Percentiles rank a stretch among this genome's conserved stretches.
Evolutionary conservation across 2,113 vertebrate genomes (phyloP).

Genomic region (Podarcis cretensis): DNA sequence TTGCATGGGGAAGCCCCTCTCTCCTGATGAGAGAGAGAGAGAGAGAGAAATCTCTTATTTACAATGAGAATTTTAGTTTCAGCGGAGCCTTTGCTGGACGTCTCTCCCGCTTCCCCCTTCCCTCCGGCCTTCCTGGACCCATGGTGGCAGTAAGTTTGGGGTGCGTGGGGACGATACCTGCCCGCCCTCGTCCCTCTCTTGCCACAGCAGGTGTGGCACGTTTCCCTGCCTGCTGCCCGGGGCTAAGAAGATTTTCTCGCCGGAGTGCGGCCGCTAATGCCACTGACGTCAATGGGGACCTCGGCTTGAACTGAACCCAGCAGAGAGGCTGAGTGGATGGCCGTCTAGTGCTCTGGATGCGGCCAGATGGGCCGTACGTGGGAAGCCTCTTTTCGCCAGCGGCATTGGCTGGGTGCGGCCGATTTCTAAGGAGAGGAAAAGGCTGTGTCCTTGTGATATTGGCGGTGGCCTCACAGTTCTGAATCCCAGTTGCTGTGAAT

Average conservation of each 20-base stretch:
- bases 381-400: not conserved
- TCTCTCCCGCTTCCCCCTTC: not conserved
- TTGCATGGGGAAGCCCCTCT: no score
- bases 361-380: not conserved
- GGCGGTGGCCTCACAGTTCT: no score
- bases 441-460: not conserved
- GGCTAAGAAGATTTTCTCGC: not conserved
- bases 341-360: not conserved
- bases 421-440: not conserved
- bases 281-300: not conserved
- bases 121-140: not conserved
- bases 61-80: no score
- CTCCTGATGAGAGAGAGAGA: no score
- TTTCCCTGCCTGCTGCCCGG: not conserved
- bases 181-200: no score
- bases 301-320: not conserved
- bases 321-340: not conserved
- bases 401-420: not conserved
- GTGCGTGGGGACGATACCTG: accelerated
- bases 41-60: not conserved
- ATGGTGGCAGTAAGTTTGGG: not conserved
- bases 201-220: not conserved
- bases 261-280: not conserved
- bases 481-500: no score
- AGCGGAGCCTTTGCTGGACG: not conserved